Base-by-base conservation (phyloP, 1,140 invertebrate species). In the Drosophila prosaltans region DNA sequence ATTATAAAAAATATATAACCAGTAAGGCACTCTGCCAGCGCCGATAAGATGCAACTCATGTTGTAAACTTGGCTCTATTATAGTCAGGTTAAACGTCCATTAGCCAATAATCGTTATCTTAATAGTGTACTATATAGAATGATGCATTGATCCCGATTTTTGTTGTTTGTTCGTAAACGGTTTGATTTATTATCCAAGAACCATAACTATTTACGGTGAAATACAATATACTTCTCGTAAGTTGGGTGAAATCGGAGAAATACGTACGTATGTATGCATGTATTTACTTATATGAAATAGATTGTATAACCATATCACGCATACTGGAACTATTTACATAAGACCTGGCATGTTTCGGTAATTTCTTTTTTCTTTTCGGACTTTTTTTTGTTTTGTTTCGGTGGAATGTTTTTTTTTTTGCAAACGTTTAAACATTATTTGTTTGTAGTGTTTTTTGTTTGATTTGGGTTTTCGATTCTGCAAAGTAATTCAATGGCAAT, bases 401-500 rank as follows among this genome's bases (percentile, higher is more conserved):
- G 36, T 76, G 10, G 40, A 10, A 6, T 63, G n/a, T 30, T 30
- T 59, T 32, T 30, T 43, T 48, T 36, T 65, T 51, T 61, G 32
- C 57, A 30, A 24, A 16, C 24, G 21, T 60, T 69, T 65, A 26
- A 48, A 43, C 41, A 6, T 58, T 65, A 8, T 71, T 30, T 28
- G 21, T 63, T 4, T 74, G 55, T 60, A 39, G 30, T 21, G 36
- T 68, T 41, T 32, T 58, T 48, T 40, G 16, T 30, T 64, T 39
- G 41, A 26, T 55, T 54, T 75, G 57, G 55, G 59, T 60, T 65
- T 72, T 36, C n/a, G 65, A 76, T 80, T 85, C 81, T 85, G 84
- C 84, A 89, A 72, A 71, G 58, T 63, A 75, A 84, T 78, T 88
- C 64, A 72, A 60, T 69, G 80, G 81, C 80, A 89, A 84, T 88